phyloP scores from a whole-genome alignment of 1,140 invertebrate species.

The Eumaeus atala region DNA sequence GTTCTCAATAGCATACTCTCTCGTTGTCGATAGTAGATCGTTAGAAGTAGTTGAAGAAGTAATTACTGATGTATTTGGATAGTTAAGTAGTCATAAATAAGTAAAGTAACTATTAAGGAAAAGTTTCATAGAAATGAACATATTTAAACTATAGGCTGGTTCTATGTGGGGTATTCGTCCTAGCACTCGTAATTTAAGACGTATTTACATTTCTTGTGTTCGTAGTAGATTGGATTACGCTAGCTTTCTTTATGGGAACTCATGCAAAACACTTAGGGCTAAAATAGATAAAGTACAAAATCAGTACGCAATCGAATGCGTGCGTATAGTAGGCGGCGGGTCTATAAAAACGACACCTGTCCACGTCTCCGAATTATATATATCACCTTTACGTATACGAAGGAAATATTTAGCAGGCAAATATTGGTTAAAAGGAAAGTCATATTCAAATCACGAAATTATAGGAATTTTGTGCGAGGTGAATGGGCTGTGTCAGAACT shows the following conservation, averaged over 20 bases:
- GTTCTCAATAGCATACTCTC: constrained; percentile 6
- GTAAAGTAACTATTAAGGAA: neutral
- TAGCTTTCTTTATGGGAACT: too few relatives aligned
- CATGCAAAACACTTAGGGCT: too few relatives aligned
- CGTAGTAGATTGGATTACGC: too few relatives aligned
- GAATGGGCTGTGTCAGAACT: neutral
- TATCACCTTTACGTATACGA: too few relatives aligned
- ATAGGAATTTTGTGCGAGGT: neutral
- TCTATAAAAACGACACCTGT: neutral
- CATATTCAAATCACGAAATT: neutral
- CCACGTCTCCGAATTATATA: neutral
- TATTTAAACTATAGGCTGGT: neutral
- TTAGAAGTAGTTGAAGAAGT: constrained; percentile 1
- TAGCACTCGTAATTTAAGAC: too few relatives aligned
- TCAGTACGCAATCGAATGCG: too few relatives aligned
- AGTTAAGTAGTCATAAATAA: constrained; percentile 3
- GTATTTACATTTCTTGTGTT: too few relatives aligned
- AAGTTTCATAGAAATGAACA: neutral
- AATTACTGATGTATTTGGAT: constrained; percentile 3
- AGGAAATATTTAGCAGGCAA: neutral
- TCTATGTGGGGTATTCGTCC: too few relatives aligned
- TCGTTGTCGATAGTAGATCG: neutral
- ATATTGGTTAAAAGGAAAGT: neutral
- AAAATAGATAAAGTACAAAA: neutral
- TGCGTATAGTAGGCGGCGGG: neutral